These are phyloP conservation scores for Drosophila pullipes DNA, from an alignment of 2,888 invertebrate genomes.

Conservation along the genomic window DNA sequence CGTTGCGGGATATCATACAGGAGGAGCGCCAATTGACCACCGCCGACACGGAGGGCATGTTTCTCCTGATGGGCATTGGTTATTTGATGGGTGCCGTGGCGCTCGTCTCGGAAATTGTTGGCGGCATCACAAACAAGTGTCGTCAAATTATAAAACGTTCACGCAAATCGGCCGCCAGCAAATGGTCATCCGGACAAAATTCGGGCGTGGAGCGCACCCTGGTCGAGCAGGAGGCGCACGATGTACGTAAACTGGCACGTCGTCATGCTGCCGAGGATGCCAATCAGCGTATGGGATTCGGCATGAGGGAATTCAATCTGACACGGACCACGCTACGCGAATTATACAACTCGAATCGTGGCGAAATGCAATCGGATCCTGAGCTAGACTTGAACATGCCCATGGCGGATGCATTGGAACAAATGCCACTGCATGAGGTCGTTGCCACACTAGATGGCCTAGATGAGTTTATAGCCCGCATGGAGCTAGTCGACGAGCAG, in stretches of 20 bases:
- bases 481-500: constrained; percentile 21
- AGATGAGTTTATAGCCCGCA: constrained; percentile 61
- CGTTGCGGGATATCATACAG: constrained; percentile 85
- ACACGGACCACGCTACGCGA: constrained; percentile 83
- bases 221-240: constrained; percentile 59
- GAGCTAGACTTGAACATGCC: background rate
- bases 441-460: constrained; percentile 46
- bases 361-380: background rate
- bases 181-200: constrained; percentile 73
- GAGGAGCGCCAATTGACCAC: constrained; percentile 91
- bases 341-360: constrained; percentile 63
- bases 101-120: constrained; percentile 90
- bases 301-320: constrained; percentile 81
- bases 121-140: constrained; percentile 89
- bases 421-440: constrained; percentile 34
- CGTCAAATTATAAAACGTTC: constrained; percentile 82
- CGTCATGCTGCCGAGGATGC: constrained; percentile 60
- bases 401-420: background rate
- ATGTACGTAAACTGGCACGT: constrained; percentile 57
- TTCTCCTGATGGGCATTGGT: constrained; percentile 90
- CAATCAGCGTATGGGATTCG: constrained; percentile 73
- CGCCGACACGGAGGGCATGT: constrained; percentile 94
- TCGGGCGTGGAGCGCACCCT: constrained; percentile 57
- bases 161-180: constrained; percentile 71
- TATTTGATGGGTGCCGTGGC: constrained; percentile 88